Evolutionary conservation across 1,140 invertebrate genomes (phyloP).

Genomic region (Drosophila kohkoa): DNA sequence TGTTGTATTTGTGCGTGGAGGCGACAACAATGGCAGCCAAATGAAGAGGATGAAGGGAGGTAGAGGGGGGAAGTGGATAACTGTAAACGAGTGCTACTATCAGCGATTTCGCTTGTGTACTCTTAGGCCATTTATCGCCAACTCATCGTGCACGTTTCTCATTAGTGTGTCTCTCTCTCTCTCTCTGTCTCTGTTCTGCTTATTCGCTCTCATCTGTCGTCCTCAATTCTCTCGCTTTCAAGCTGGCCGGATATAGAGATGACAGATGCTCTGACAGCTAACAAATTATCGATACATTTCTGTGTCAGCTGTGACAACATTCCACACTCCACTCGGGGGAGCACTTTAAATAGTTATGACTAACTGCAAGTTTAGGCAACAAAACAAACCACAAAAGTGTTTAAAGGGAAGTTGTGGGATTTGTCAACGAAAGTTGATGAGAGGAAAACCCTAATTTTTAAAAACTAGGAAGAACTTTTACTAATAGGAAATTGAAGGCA

Average conservation of each 20-base stretch:
- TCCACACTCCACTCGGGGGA: background rate
- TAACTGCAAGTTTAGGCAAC: background rate
- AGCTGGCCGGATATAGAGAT: constrained; percentile 24
- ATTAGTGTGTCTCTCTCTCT: constrained; percentile 48
- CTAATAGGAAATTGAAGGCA: no score
- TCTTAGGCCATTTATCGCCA: constrained; percentile 68
- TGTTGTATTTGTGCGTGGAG: constrained; percentile 18
- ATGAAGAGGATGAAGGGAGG: no score
- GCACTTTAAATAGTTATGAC: background rate
- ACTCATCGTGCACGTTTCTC: constrained; percentile 77
- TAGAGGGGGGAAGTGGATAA: background rate
- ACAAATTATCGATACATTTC: constrained; percentile 54
- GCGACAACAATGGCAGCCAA: constrained; percentile 38
- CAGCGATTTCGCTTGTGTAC: constrained; percentile 55
- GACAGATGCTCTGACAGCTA: constrained; percentile 42
- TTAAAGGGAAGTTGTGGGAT: background rate
- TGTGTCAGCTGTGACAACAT: constrained; percentile 2
- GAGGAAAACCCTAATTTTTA: no score
- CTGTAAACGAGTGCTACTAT: constrained; percentile 35
- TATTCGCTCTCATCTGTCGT: constrained; percentile 12
- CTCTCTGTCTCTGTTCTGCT: background rate
- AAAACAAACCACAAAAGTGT: background rate
- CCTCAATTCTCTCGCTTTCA: constrained; percentile 7
- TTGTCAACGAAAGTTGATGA: no score
- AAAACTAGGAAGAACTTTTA: no score